Percentiles rank a stretch among this genome's conserved stretches.
These are phyloP conservation scores for Sitta carolinensis DNA, from an alignment of 2,797 vertebrate genomes.

Conservation along the genomic window DNA sequence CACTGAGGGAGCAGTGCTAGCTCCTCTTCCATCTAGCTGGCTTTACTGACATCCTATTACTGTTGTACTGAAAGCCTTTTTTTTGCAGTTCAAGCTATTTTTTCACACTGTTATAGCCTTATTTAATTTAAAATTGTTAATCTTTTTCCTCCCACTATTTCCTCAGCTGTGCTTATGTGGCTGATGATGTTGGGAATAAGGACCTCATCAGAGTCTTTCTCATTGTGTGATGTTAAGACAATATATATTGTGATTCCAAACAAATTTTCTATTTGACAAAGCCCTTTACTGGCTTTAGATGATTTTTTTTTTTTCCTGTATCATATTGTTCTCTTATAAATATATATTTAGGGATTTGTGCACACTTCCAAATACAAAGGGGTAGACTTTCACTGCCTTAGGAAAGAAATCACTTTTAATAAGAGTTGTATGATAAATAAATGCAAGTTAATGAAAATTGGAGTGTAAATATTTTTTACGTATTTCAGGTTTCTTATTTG, in stretches of 20 bases:
- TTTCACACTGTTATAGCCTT: slow-evolving; percentile 68
- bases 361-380: slow-evolving; percentile 73
- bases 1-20: background rate
- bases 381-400: slow-evolving; percentile 74
- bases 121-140: slow-evolving; percentile 75
- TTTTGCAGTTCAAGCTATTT: slow-evolving; percentile 68
- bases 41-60: background rate
- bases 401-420: slow-evolving; percentile 74
- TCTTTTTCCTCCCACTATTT: slow-evolving; percentile 53
- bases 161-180: slow-evolving; percentile 65
- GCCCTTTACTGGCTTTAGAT: slow-evolving; percentile 69
- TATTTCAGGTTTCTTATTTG: slow-evolving; percentile 73
- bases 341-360: slow-evolving; percentile 69
- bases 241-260: slow-evolving; percentile 73
- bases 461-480: slow-evolving; percentile 77
- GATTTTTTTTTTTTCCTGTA: slow-evolving; percentile 72
- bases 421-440: slow-evolving; percentile 75
- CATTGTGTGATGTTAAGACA: slow-evolving; percentile 70
- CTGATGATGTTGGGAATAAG: slow-evolving; percentile 68
- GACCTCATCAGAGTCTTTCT: slow-evolving; percentile 71
- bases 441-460: slow-evolving; percentile 70
- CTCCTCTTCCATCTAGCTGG: background rate
- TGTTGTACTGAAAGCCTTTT: slow-evolving; percentile 11
- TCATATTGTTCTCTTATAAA: slow-evolving; percentile 73
- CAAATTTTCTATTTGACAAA: slow-evolving; percentile 73